These are phyloP conservation scores for Trematomus bernacchii DNA, from an alignment of 2,797 vertebrate species.

Conservation along the genomic window DNA sequence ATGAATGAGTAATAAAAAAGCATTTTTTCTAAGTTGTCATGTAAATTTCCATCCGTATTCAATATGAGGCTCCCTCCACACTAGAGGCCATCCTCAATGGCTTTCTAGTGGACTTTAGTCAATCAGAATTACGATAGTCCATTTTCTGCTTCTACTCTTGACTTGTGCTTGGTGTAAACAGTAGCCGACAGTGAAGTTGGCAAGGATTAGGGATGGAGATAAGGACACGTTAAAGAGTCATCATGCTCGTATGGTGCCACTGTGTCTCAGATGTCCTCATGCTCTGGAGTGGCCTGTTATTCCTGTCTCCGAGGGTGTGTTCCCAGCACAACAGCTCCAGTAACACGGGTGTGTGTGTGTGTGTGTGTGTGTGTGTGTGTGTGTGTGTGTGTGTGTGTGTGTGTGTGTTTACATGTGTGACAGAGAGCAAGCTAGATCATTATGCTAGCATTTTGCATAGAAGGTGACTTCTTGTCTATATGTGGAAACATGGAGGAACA, in stretches of 20 bases:
- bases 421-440: conserved; percentile 24
- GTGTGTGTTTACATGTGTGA: conserved; percentile 53
- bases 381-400: too few relatives aligned
- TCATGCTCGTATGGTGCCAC: conserved; percentile 77
- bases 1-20: conserved; percentile 88
- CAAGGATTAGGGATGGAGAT: conserved; percentile 69
- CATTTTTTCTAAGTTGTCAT: conserved; percentile 87
- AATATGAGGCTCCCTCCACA: conserved; percentile 66
- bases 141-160: conserved; percentile 68
- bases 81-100: conserved; percentile 64
- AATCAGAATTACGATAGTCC: conserved; percentile 66
- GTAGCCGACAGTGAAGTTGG: conserved; percentile 56
- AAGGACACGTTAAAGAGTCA: conserved; percentile 72
- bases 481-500: neutral
- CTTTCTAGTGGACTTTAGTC: conserved; percentile 73
- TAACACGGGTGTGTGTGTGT: too few relatives aligned
- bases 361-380: too few relatives aligned
- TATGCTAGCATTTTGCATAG: neutral
- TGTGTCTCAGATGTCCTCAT: conserved; percentile 74
- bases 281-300: conserved; percentile 85
- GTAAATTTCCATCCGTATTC: conserved; percentile 79
- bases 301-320: conserved; percentile 86
- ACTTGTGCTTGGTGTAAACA: conserved; percentile 73
- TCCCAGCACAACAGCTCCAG: conserved; percentile 63
- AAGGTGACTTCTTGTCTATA: conserved; percentile 14